A percentile compares a stretch with the other conserved stretches of the same genome.
These are phyloP conservation scores for Lepeophtheirus salmonis DNA, from an alignment of 1,140 invertebrate genomes.

Conservation along the genomic window DNA sequence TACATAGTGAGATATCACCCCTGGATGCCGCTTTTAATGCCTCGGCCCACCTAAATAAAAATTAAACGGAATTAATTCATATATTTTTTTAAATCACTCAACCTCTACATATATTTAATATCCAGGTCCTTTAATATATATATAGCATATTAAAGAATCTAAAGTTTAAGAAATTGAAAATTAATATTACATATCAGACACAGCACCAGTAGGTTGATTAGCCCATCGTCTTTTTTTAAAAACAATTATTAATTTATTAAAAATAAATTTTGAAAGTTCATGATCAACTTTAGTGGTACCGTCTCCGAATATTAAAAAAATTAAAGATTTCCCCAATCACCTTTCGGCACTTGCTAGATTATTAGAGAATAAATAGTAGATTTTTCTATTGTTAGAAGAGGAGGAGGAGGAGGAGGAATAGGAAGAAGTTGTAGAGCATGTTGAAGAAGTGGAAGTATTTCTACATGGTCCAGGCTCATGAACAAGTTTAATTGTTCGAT, in stretches of 20 bases:
- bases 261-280: no score
- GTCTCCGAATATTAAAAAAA: not conserved
- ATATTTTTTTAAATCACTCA: no score
- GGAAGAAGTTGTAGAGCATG: constrained; percentile 23
- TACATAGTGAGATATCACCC: not conserved
- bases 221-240: no score
- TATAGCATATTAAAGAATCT: no score
- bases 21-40: not conserved
- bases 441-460: constrained; percentile 28
- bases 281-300: no score
- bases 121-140: no score
- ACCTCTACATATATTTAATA: no score
- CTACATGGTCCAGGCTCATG: not conserved
- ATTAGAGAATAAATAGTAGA: constrained; percentile 17
- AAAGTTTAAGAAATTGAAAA: no score
- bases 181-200: no score
- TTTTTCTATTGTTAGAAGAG: constrained; percentile 1
- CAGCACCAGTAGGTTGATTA: no score
- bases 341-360: not conserved
- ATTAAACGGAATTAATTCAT: no score
- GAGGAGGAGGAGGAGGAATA: not conserved
- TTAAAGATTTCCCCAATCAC: not conserved
- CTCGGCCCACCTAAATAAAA: not conserved
- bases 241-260: no score
- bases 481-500: not conserved